Evolutionary conservation across 2,888 invertebrate species (phyloP).

Genomic region (Apotomis betuletana): DNA sequence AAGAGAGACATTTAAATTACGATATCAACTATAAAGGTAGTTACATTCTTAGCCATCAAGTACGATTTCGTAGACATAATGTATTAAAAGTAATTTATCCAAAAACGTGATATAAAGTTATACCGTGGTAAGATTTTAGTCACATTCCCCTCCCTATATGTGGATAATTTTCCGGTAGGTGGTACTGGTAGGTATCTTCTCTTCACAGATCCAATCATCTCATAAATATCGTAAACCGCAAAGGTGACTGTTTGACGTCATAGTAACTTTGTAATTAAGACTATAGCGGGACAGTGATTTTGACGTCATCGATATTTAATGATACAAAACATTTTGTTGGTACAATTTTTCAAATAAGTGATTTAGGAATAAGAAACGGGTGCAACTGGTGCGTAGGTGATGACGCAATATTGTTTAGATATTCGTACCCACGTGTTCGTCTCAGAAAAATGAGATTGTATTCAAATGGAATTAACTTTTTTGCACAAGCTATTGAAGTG

Average conservation of each 20-base stretch:
- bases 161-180: neutral
- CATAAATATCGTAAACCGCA: conserved; percentile 19
- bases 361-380: neutral
- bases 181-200: neutral
- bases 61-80: too few relatives aligned
- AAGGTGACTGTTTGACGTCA: conserved; percentile 21
- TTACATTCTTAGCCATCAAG: too few relatives aligned
- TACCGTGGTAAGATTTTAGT: too few relatives aligned
- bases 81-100: too few relatives aligned
- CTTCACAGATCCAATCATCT: conserved; percentile 1
- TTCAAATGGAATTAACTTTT: too few relatives aligned
- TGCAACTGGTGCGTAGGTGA: neutral
- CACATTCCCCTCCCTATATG: neutral
- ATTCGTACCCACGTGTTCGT: conserved; percentile 3
- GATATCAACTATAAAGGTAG: too few relatives aligned
- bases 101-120: too few relatives aligned
- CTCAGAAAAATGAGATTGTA: neutral
- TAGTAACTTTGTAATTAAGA: conserved; percentile 16
- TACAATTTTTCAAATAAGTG: conserved; percentile 3
- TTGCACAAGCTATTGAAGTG: too few relatives aligned
- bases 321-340: conserved; percentile 14
- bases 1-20: too few relatives aligned
- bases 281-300: conserved; percentile 15
- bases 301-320: conserved; percentile 17
- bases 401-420: conserved; percentile 7